Base-by-base conservation (phyloP, 2,113 vertebrate species). In the Gorilla gorilla region DNA sequence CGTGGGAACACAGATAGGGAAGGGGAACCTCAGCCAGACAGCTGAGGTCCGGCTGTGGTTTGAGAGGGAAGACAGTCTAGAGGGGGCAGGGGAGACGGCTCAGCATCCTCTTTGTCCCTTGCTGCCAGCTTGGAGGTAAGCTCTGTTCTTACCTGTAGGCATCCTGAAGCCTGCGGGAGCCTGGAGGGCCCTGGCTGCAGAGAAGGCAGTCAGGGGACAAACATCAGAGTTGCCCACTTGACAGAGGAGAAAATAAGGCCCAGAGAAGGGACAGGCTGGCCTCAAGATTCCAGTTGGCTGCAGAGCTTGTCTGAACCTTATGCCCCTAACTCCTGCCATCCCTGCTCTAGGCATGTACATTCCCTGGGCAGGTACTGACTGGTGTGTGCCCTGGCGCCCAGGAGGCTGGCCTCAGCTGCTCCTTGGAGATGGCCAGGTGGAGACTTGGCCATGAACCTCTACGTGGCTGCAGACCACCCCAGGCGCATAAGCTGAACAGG, bases 11-110 rank as follows among this genome's bases (percentile, higher is more conserved):
- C 43, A 84, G 90, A 87, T 20, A 48, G 66, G 59, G 61, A 97
- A 96, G 92, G 85, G 86, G 66, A 96, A 95, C 90, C 87, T 48
- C 3, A 20, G 85, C 52, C 90, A 86, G 97, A 94, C 57, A 1
- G 40, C 5, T 1, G 89, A 79, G 61, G 81, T 75, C 88, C 0
- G 1, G 32, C 88, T 96, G 97, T 45, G 52, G 94, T 70, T 61
- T 83, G 80, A 59, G 40, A 40, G 45, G 66, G 25, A 20, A 40
- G 66, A 32, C 3, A 48, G 90, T 57, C 92, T 61, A 57, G 55
- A 35, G 43, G 12, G 64, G 52, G 18, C 38, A 35, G n/a, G 59
- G 45, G 38, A 45, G 57, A 9, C 0, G 0, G 32, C 73, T 38
- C 13, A 1, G 73, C 7, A 1, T 27, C 72, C 17, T 61, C 64